Evolutionary conservation across 1,140 invertebrate species (phyloP), one percentile per base, ranked within the genome.

Genomic region (Lepidurus arcticus): DNA sequence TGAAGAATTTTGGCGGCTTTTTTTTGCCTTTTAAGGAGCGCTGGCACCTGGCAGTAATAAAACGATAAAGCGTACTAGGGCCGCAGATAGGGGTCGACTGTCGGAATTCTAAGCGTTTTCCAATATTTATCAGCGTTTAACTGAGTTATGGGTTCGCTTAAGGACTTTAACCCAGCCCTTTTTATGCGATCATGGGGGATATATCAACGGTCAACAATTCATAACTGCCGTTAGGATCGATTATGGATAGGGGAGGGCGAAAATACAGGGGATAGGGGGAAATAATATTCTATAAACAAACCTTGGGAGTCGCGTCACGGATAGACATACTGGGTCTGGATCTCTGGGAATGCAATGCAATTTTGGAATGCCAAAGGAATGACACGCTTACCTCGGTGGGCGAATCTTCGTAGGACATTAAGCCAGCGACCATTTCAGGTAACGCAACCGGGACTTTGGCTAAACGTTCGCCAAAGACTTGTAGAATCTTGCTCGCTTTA

Each of bases 341-440:
- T n/a, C n/a, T n/a, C n/a, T n/a, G 16, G 53, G 53, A 65, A 65
- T 65, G 16, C 6, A 1, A 21, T 65, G 16, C 21, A 13, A 16
- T n/a, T 16, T 13, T 65, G 53, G 16, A 4, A 45, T 11, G 24
- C 42, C 26, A 13, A n/a, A 76, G 21, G 47, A 16, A 24, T 13
- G 10, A 42, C 16, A 34, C 16, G 11, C 34, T 76, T 73, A 85
- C 85, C 84, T 86, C 83, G 81, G 83, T 84, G 26, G 89, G 88
- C 16, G 89, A 88, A 80, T 91, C 88, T 73, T 88, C 85, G 81
- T 90, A 90, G 78, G 92, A 85, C 82, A 94, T 87, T 21, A 94
- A 85, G 1, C 90, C 91, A 10, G 90, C 91, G 42, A 91, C 85
- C 91, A 97, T 92, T 84, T 94, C 90, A 0, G 95, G 93, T 43